Percentiles rank a stretch among this genome's conserved stretches.
phyloP scores from a whole-genome alignment of 2,888 invertebrate genomes.

The Cryptocheilus praepositus region DNA sequence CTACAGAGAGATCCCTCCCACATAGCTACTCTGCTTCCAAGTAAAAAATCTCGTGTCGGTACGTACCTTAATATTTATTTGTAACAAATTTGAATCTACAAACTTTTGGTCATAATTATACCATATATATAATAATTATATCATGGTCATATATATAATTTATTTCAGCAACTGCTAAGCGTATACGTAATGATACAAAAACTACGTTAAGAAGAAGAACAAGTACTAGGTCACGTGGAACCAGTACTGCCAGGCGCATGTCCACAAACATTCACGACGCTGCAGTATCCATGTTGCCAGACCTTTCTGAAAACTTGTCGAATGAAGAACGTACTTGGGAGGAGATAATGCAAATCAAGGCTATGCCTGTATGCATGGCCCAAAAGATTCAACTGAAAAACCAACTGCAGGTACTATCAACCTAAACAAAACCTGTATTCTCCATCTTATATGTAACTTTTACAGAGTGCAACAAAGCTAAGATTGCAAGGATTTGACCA shows the following conservation, averaged over 20 bases:
- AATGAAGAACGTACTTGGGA: constrained; percentile 91
- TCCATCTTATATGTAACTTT: constrained; percentile 51
- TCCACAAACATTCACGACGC: constrained; percentile 79
- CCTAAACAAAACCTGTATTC: too few relatives aligned
- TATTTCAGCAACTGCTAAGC: constrained; percentile 81
- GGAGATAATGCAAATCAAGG: constrained; percentile 90
- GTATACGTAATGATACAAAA: constrained; percentile 80
- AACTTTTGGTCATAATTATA: too few relatives aligned
- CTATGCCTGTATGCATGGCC: constrained; percentile 88
- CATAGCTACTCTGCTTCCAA: constrained; percentile 85
- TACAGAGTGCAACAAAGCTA: constrained; percentile 87
- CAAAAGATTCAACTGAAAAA: constrained; percentile 88
- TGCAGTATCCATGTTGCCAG: constrained; percentile 87
- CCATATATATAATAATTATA: too few relatives aligned
- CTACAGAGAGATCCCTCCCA: constrained; percentile 84
- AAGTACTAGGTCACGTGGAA: constrained; percentile 76
- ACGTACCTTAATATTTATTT: constrained; percentile 54
- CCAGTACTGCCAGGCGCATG: constrained; percentile 76
- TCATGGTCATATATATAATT: constrained; percentile 17
- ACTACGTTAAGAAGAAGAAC: constrained; percentile 80
- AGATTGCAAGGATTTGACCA: constrained; percentile 88
- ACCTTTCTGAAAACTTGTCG: constrained; percentile 88
- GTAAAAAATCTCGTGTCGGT: constrained; percentile 87
- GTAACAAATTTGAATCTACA: background rate
- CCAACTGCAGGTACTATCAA: constrained; percentile 82